Percentiles rank a stretch among this genome's conserved stretches.
Evolutionary conservation across 2,797 vertebrate genomes (phyloP).

Genomic region (Vultur gryphus): DNA sequence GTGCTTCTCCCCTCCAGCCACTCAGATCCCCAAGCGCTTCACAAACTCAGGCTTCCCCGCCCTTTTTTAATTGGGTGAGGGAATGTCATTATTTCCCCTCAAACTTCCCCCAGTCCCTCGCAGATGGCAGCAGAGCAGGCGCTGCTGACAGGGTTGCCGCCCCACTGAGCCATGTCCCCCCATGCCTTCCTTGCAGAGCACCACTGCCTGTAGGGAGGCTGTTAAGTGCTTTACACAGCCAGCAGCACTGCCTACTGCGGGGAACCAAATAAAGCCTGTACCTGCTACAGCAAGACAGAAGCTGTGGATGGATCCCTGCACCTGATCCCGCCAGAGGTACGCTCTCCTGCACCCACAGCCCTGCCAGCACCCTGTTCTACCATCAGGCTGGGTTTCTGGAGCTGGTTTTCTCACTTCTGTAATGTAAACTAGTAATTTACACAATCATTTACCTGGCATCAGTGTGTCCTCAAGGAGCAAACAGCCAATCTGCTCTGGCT

Average conservation of each 20-base stretch:
- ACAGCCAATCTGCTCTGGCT: background rate
- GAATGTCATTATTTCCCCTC: background rate
- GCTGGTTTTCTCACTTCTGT: background rate
- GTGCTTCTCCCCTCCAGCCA: background rate
- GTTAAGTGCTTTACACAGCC: background rate
- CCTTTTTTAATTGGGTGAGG: background rate
- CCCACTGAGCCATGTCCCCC: background rate
- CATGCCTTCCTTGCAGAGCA: accelerated
- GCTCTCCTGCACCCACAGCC: too few species aligned
- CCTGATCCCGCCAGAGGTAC: background rate
- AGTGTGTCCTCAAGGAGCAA: background rate
- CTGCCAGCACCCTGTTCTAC: background rate
- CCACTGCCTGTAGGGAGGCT: background rate
- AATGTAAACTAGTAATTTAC: background rate
- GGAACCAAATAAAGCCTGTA: background rate
- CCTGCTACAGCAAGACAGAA: background rate
- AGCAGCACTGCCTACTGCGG: accelerated
- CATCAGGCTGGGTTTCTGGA: background rate
- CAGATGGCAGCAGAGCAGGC: background rate
- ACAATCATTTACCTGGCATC: background rate
- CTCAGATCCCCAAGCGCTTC: background rate
- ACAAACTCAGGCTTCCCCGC: background rate
- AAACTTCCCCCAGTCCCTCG: background rate
- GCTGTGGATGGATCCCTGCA: background rate
- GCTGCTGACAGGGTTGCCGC: background rate